Conservation (phyloP, 2,888 invertebrate species). For the Brachyopa scutellaris region DNA sequence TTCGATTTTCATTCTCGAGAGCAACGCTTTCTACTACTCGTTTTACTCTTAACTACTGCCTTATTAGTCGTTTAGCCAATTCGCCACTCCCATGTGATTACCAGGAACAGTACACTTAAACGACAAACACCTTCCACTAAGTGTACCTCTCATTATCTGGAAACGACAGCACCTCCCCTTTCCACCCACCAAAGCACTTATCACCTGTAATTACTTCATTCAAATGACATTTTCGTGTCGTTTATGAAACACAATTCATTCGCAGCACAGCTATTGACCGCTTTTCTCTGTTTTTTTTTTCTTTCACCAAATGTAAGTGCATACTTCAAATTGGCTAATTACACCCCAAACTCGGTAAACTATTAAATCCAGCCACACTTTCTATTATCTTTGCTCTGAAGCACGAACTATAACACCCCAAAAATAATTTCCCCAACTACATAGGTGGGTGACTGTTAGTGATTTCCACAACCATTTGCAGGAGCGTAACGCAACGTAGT, state of each 20-base stretch:
- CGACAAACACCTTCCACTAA: constrained; percentile 1
- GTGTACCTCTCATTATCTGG: not conserved
- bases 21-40: too few species aligned
- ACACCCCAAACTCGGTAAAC: constrained; percentile 10
- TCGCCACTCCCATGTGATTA: not conserved
- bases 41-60: too few species aligned
- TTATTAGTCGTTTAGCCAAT: too few species aligned
- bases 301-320: not conserved
- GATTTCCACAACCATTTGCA: too few species aligned
- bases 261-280: not conserved
- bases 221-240: constrained; percentile 28
- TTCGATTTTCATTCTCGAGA: too few species aligned
- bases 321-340: constrained; percentile 31
- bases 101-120: too few species aligned
- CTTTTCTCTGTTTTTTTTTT: too few species aligned
- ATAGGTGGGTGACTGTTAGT: too few species aligned
- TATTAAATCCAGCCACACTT: not conserved
- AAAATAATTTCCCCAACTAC: too few species aligned
- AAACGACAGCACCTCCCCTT: not conserved
- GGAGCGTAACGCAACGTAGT: too few species aligned
- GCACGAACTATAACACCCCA: too few species aligned
- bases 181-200: not conserved
- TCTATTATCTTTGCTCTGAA: too few species aligned
- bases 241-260: constrained; percentile 10
- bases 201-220: constrained; percentile 20